Conservation (phyloP, 1,140 invertebrate species). For the Brachionus angularis region DNA sequence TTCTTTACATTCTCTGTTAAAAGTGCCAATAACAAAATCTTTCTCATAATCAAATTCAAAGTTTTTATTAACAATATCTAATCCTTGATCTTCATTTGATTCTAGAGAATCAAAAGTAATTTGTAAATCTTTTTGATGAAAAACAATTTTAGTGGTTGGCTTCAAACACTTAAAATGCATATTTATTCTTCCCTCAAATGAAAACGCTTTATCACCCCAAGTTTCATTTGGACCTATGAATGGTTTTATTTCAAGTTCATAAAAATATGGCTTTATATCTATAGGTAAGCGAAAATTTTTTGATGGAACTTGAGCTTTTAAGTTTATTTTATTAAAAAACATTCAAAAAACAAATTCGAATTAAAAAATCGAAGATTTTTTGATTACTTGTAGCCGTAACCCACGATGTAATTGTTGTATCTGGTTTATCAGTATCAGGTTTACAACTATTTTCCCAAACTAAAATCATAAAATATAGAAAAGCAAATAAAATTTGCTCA, state of each 20-base stretch:
- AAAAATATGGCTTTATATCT: neutral
- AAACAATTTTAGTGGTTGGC: constrained; percentile 11
- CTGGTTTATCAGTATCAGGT: neutral
- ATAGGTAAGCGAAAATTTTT: neutral
- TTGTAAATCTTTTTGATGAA: constrained; percentile 28
- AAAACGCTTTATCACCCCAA: constrained; percentile 1
- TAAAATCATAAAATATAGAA: too few relatives aligned
- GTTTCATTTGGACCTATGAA: neutral
- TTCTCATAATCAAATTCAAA: neutral
- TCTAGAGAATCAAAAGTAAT: neutral
- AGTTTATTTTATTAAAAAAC: neutral
- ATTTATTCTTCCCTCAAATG: constrained; percentile 15
- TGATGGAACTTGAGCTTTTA: neutral
- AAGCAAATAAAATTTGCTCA: too few relatives aligned
- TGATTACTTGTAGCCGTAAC: neutral
- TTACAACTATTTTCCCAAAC: neutral
- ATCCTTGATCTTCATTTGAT: neutral
- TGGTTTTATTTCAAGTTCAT: constrained; percentile 29
- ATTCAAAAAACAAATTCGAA: neutral
- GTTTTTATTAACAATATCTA: neutral
- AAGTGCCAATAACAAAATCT: constrained; percentile 8
- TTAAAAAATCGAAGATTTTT: too few relatives aligned
- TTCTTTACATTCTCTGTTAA: neutral
- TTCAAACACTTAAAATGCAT: constrained; percentile 23
- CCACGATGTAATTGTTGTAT: too few relatives aligned